These are phyloP conservation scores for Phycodurus eques DNA, from an alignment of 2,113 vertebrate species.

Conservation along the genomic window DNA sequence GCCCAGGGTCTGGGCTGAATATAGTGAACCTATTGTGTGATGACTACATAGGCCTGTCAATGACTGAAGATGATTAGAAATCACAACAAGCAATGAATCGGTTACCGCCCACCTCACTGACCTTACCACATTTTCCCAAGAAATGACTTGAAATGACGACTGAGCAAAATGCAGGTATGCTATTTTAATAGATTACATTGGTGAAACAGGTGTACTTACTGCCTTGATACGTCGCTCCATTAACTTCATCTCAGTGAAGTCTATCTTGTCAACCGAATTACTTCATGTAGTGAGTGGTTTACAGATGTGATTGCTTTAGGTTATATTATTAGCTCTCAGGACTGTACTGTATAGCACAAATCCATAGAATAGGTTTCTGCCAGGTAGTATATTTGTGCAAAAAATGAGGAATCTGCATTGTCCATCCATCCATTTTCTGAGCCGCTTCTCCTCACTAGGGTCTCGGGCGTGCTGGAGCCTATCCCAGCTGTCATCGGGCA, in stretches of 20 bases:
- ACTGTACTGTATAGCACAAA: not conserved
- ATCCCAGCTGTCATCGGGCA: too few relatives aligned
- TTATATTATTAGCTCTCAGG: not conserved
- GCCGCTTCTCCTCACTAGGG: too few relatives aligned
- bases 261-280: conserved; percentile 2
- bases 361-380: not conserved
- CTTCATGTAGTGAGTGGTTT: not conserved
- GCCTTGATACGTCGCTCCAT: not conserved
- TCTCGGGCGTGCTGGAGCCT: too few relatives aligned
- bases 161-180: not conserved
- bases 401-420: not conserved
- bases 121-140: not conserved
- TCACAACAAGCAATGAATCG: conserved; percentile 2
- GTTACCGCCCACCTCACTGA: not conserved
- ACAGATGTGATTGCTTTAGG: not conserved
- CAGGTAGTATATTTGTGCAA: not conserved
- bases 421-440: too few relatives aligned
- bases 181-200: not conserved
- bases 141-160: not conserved
- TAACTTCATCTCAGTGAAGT: not conserved
- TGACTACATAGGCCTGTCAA: conserved; percentile 10
- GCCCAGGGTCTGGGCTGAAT: conserved; percentile 15
- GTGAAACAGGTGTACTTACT: not conserved
- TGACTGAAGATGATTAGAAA: conserved; percentile 13
- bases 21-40: conserved; percentile 21